A percentile compares a stretch with the other conserved stretches of the same genome.
These are phyloP conservation scores for Fistularia commersonii DNA, from an alignment of 2,797 vertebrate genomes.

Conservation along the genomic window DNA sequence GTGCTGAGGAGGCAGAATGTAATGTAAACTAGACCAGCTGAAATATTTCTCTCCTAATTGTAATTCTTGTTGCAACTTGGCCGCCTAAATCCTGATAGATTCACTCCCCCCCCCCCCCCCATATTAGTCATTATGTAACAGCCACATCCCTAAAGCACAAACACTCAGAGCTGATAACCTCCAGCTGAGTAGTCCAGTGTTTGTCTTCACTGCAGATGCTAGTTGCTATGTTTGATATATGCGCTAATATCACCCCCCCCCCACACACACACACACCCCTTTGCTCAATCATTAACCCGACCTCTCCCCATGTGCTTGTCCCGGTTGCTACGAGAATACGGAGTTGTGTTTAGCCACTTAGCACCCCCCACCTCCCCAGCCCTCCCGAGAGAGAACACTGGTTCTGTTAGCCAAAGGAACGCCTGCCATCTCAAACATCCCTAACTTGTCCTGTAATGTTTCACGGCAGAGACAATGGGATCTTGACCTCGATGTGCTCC, in stretches of 20 bases:
- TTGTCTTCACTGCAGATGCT: neutral
- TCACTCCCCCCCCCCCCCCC: neutral
- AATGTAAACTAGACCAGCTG: neutral
- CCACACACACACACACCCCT: constrained; percentile 12
- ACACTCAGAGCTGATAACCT: neutral
- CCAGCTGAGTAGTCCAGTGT: neutral
- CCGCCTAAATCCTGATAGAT: constrained; percentile 10
- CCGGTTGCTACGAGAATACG: constrained; percentile 51
- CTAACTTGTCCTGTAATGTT: constrained; percentile 7
- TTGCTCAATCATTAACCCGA: constrained; percentile 37
- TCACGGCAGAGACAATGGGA: too few species aligned
- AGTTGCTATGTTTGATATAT: neutral
- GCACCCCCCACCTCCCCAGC: neutral
- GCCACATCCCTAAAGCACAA: neutral
- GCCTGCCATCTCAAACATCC: constrained; percentile 33
- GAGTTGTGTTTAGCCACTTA: constrained; percentile 44
- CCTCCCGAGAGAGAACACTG: constrained; percentile 26
- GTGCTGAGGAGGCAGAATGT: neutral
- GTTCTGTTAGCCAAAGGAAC: constrained; percentile 60
- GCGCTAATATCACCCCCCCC: constrained; percentile 2
- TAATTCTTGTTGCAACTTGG: constrained; percentile 49
- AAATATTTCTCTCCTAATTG: constrained; percentile 12
- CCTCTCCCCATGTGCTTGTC: constrained; percentile 17
- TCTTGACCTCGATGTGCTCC: too few species aligned
- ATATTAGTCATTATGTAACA: neutral